These are phyloP conservation scores for Dysmachus trigonus DNA, from an alignment of 2,888 invertebrate genomes.

Conservation along the genomic window DNA sequence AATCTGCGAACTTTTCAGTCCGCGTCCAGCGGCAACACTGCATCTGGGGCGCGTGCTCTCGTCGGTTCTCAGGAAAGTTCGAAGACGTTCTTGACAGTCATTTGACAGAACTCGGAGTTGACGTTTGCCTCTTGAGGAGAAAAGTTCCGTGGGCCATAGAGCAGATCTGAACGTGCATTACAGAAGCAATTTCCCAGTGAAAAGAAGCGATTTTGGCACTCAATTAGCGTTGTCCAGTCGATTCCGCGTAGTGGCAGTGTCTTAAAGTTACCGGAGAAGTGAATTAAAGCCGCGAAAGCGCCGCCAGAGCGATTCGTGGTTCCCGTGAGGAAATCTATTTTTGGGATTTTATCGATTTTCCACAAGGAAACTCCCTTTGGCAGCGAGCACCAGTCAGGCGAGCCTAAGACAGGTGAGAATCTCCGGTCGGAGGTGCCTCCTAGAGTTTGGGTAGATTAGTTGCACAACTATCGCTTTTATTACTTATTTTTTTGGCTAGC, in stretches of 20 bases:
- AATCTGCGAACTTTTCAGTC: too few species aligned
- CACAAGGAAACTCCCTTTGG: slow-evolving; percentile 42
- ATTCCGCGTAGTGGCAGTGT: slow-evolving; percentile 6
- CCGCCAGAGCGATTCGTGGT: slow-evolving; percentile 1
- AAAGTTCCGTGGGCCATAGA: not conserved
- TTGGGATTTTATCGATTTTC: slow-evolving; percentile 47
- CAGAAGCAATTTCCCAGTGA: not conserved
- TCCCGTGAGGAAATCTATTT: slow-evolving; percentile 37
- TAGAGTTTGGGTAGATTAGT: slow-evolving; percentile 20
- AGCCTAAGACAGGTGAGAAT: slow-evolving; percentile 38
- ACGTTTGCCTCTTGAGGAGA: slow-evolving; percentile 22
- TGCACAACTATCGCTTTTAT: slow-evolving; percentile 39
- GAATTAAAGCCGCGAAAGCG: not conserved
- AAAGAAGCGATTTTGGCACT: not conserved
- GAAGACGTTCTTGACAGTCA: slow-evolving; percentile 23
- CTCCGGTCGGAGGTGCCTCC: not conserved
- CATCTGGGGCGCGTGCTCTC: not conserved
- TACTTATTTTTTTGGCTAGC: not conserved
- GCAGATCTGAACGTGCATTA: not conserved
- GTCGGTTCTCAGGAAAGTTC: not conserved
- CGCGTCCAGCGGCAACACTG: not conserved
- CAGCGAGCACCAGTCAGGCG: not conserved
- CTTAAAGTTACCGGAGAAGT: not conserved
- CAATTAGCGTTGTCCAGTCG: not conserved
- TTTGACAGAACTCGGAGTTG: slow-evolving; percentile 34